Percentiles rank a stretch among this genome's conserved stretches.
These are phyloP conservation scores for Polyergus mexicanus DNA, from an alignment of 1,140 invertebrate genomes.

Conservation along the genomic window DNA sequence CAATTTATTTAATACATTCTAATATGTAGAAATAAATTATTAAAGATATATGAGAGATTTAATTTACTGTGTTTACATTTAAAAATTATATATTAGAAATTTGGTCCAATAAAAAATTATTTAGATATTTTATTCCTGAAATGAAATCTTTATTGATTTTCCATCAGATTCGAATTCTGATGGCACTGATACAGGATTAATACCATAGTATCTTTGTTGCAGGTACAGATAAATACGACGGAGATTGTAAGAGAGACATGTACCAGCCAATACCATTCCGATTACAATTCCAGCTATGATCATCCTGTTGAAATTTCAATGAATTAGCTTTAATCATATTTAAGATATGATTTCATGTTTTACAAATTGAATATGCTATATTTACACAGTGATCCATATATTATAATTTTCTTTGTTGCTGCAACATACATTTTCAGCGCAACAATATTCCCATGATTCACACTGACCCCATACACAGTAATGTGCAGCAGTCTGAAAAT, in stretches of 20 bases:
- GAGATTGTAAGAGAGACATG: slow-evolving; percentile 43
- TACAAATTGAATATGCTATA: slow-evolving; percentile 8
- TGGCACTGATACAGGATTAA: slow-evolving; percentile 25
- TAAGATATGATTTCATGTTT: not conserved
- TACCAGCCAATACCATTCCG: slow-evolving; percentile 43
- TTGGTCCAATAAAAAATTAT: not conserved
- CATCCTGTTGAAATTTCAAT: slow-evolving; percentile 18
- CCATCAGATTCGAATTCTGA: slow-evolving; percentile 31
- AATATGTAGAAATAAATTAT: slow-evolving; percentile 16
- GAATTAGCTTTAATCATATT: not conserved
- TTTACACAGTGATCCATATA: slow-evolving; percentile 48
- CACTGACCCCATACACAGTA: slow-evolving; percentile 68
- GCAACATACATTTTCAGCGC: slow-evolving; percentile 68
- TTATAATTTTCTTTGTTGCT: slow-evolving; percentile 24
- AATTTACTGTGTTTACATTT: not conserved
- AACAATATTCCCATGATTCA: slow-evolving; percentile 53
- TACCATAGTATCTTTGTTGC: slow-evolving; percentile 12
- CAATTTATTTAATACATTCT: not conserved
- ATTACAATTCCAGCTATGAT: slow-evolving; percentile 43
- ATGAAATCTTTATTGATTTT: slow-evolving; percentile 39
- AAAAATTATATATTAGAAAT: slow-evolving; percentile 7
- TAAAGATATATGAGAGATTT: not conserved
- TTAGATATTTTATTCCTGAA: slow-evolving; percentile 15
- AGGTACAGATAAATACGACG: slow-evolving; percentile 25
- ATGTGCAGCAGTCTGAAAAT: slow-evolving; percentile 52